Percentiles rank a stretch among this genome's conserved stretches.
Conservation (phyloP, 2,113 vertebrate genomes). For the Macaca mulatta region DNA sequence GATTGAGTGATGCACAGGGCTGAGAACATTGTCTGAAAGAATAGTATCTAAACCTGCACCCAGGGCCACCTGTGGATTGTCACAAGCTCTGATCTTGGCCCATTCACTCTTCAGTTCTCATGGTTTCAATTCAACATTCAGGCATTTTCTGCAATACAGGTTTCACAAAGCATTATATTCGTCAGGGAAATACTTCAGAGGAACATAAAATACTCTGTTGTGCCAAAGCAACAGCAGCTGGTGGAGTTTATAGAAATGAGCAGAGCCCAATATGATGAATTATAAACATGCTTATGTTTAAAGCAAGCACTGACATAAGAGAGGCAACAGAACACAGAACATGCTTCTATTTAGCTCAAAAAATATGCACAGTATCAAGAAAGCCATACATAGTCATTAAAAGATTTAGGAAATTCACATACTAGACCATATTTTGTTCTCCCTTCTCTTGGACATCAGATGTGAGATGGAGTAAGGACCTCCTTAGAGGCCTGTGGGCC, state of each 20-base stretch:
- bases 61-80: neutral
- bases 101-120: slow-evolving; percentile 55
- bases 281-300: slow-evolving; percentile 69
- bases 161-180: slow-evolving; percentile 74
- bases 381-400: neutral
- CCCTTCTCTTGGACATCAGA: neutral
- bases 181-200: slow-evolving; percentile 71
- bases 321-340: slow-evolving; percentile 56
- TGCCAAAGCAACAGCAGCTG: slow-evolving; percentile 77
- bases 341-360: slow-evolving; percentile 67
- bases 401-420: neutral
- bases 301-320: slow-evolving; percentile 68
- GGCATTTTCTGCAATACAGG: slow-evolving; percentile 68
- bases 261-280: slow-evolving; percentile 75
- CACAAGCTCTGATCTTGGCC: neutral
- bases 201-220: slow-evolving; percentile 72
- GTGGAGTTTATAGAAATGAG: slow-evolving; percentile 78
- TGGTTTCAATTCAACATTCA: slow-evolving; percentile 69
- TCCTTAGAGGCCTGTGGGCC: neutral
- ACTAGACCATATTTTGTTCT: neutral
- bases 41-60: neutral
- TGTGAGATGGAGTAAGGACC: neutral
- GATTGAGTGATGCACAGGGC: rapidly evolving
- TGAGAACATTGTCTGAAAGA: neutral
- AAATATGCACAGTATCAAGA: neutral